Conservation (phyloP, 2,888 invertebrate genomes). For the Dryadula phaetusa region DNA sequence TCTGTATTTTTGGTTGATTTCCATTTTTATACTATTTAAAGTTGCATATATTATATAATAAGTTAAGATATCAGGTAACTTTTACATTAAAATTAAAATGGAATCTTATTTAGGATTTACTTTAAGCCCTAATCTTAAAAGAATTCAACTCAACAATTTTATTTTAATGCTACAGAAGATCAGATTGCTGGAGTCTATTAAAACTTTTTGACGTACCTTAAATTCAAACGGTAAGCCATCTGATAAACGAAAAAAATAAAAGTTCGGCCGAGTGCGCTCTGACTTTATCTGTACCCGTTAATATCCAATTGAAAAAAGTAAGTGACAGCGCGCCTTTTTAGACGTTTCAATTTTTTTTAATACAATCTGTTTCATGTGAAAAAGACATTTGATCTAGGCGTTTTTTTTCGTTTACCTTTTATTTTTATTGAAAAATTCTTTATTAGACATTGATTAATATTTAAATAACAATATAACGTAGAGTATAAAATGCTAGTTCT, state of each 20-base stretch:
- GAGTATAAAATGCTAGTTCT: background rate
- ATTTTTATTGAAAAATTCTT: background rate
- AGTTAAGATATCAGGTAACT: background rate
- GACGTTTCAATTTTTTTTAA: constrained; percentile 42
- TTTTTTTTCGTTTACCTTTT: background rate
- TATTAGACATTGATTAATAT: background rate
- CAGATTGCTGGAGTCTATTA: constrained; percentile 80
- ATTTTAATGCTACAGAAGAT: constrained; percentile 69
- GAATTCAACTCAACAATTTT: constrained; percentile 54
- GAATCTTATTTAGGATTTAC: constrained; percentile 14
- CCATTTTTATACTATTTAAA: background rate
- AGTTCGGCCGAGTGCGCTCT: constrained; percentile 59
- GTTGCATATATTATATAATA: background rate
- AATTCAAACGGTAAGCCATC: constrained; percentile 83
- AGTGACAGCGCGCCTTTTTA: constrained; percentile 62
- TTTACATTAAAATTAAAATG: constrained; percentile 1
- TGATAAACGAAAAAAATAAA: constrained; percentile 72
- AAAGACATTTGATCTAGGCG: background rate
- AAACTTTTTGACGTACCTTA: constrained; percentile 81
- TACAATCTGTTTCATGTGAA: constrained; percentile 22
- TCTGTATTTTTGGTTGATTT: background rate
- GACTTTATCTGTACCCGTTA: constrained; percentile 81
- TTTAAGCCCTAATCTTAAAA: constrained; percentile 25
- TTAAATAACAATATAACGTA: no score
- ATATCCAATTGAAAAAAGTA: constrained; percentile 82